Percentiles rank a stretch among this genome's conserved stretches.
These are phyloP conservation scores for Ptilorrhoa leucosticta DNA, from an alignment of 2,113 vertebrate species.

Conservation along the genomic window DNA sequence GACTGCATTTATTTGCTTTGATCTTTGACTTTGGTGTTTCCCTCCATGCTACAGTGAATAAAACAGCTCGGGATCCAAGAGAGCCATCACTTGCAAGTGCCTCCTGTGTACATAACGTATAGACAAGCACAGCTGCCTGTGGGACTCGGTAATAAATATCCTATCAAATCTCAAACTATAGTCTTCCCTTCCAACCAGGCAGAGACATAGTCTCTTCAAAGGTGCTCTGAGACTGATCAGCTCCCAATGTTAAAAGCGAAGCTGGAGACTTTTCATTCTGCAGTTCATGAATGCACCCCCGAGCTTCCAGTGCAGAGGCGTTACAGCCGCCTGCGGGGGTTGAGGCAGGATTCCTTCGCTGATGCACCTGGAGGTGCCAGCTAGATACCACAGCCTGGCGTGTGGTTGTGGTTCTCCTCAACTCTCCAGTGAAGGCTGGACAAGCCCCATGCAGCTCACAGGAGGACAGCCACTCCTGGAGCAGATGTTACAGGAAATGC, in stretches of 20 bases:
- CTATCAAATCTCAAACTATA: neutral
- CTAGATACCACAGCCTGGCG: neutral
- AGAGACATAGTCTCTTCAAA: neutral
- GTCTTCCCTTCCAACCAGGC: neutral
- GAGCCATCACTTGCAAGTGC: neutral
- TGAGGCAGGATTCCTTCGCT: fast-evolving
- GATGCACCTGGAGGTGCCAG: fast-evolving
- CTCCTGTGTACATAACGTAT: fast-evolving
- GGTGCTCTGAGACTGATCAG: neutral
- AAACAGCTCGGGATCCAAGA: neutral
- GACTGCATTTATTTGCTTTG: neutral
- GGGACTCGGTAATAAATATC: neutral
- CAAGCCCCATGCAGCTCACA: neutral
- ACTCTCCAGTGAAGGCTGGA: neutral
- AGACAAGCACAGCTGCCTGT: neutral
- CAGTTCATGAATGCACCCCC: neutral
- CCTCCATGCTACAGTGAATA: neutral
- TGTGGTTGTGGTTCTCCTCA: neutral
- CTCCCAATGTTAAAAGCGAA: neutral
- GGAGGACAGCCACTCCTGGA: neutral
- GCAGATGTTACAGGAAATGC: neutral
- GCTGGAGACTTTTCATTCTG: neutral
- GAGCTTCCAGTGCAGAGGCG: neutral
- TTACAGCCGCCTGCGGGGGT: fast-evolving
- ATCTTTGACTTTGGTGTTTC: neutral